Percentiles rank a stretch among this genome's conserved stretches.
These are phyloP conservation scores for Sylvia atricapilla DNA, from an alignment of 2,113 vertebrate species.

Conservation along the genomic window DNA sequence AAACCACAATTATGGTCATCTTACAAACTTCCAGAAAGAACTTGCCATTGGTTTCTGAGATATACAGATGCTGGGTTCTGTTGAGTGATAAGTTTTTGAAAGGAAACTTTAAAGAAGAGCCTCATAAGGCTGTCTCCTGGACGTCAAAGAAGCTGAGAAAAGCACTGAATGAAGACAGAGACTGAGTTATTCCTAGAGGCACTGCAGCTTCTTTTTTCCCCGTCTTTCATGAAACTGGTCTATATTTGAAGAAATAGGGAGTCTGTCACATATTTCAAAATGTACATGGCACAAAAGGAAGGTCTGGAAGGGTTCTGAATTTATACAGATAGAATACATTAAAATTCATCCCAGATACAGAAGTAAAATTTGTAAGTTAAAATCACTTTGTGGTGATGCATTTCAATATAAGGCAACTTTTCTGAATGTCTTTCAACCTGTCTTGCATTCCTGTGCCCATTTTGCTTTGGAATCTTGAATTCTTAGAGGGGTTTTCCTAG, in stretches of 20 bases:
- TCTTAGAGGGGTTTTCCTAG: neutral
- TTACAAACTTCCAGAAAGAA: neutral
- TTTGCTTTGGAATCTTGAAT: neutral
- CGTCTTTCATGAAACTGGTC: neutral
- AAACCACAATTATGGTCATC: neutral
- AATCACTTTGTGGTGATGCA: neutral
- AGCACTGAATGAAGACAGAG: neutral
- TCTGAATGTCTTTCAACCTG: neutral
- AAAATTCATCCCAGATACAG: neutral
- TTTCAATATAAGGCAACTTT: neutral
- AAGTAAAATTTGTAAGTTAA: neutral
- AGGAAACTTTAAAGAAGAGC: neutral
- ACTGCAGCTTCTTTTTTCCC: neutral
- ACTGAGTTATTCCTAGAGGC: neutral
- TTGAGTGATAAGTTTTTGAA: neutral
- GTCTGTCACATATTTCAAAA: neutral
- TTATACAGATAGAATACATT: neutral
- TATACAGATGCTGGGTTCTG: neutral
- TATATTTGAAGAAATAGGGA: neutral
- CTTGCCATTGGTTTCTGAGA: neutral
- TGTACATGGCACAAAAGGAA: neutral
- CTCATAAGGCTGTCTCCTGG: neutral
- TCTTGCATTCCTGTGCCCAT: neutral
- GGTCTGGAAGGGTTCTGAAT: neutral
- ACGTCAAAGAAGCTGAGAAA: neutral